phyloP scores from a whole-genome alignment of 2,113 vertebrate genomes.

The Globicephala melas region DNA sequence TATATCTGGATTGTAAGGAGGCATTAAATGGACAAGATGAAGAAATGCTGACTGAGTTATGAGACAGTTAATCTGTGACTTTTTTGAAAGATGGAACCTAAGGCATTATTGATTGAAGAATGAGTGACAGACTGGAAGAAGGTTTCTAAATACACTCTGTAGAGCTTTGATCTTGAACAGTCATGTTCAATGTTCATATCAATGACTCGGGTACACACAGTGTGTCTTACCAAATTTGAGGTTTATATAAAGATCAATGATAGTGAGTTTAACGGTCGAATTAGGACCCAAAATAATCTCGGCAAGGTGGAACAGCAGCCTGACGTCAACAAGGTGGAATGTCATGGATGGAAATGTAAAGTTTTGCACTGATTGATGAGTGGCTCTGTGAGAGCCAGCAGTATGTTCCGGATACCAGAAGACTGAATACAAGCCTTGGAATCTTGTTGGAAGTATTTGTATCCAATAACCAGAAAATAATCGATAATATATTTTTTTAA shows the following conservation, averaged over 20 bases:
- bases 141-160: not conserved
- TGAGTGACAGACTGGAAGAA: not conserved
- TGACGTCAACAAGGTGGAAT: not conserved
- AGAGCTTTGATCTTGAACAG: not conserved
- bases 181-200: not conserved
- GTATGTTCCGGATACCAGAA: not conserved
- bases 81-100: not conserved
- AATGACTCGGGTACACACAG: not conserved
- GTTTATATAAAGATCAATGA: not conserved
- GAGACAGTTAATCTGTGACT: not conserved
- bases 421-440: not conserved
- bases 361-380: not conserved
- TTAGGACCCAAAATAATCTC: not conserved
- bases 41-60: not conserved
- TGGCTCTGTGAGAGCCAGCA: not conserved
- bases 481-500: not conserved
- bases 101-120: not conserved
- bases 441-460: not conserved
- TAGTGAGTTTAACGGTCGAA: not conserved
- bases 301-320: not conserved
- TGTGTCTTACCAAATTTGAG: not conserved
- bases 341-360: not conserved
- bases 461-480: not conserved
- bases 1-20: not conserved
- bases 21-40: not conserved